Percentiles rank a stretch among this genome's conserved stretches.
Evolutionary conservation across 2,888 invertebrate species (phyloP).

Genomic region (Stomorhina lunata): DNA sequence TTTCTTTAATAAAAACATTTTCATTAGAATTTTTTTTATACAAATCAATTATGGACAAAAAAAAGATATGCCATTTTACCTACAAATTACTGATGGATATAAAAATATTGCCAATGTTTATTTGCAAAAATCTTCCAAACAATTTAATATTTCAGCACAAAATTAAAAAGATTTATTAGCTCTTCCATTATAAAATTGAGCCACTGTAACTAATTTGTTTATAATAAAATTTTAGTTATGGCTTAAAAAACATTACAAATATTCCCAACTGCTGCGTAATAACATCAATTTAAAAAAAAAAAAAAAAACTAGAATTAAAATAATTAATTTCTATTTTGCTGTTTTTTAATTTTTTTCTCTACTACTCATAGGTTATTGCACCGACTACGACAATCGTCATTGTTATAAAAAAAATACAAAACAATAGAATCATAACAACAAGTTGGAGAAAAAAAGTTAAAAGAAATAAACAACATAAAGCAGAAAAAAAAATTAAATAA

Average conservation of each 20-base stretch:
- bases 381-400: constrained; percentile 35
- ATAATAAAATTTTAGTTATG: too few relatives aligned
- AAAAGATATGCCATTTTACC: too few relatives aligned
- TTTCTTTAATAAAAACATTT: too few relatives aligned
- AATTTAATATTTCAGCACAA: too few relatives aligned
- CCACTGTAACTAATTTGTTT: too few relatives aligned
- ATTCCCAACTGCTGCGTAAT: constrained; percentile 35
- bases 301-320: background rate
- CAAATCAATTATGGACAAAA: too few relatives aligned
- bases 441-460: constrained; percentile 2
- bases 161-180: too few relatives aligned
- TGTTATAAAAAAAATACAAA: constrained; percentile 30
- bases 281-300: background rate
- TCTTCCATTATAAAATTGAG: too few relatives aligned
- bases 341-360: constrained; percentile 6
- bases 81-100: too few relatives aligned
- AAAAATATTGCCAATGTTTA: too few relatives aligned
- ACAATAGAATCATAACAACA: constrained; percentile 22
- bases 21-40: too few relatives aligned
- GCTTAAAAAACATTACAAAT: background rate
- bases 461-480: constrained; percentile 46
- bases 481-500: constrained; percentile 15
- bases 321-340: background rate
- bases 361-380: constrained; percentile 63
- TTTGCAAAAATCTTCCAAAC: too few relatives aligned